Conservation (phyloP, 2,888 invertebrate species). For the Slavum lentiscoides region DNA sequence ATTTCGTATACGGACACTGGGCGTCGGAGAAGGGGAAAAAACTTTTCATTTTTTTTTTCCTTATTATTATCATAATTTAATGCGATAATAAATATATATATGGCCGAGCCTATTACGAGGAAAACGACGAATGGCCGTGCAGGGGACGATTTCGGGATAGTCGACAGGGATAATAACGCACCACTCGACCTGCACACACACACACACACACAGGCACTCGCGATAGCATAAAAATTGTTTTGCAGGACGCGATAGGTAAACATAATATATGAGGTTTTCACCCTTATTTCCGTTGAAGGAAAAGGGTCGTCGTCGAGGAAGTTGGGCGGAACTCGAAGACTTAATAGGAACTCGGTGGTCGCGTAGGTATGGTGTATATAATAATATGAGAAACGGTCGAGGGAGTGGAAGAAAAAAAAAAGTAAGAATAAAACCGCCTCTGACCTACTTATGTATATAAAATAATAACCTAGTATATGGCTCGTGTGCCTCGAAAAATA, state of each 20-base stretch:
- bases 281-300: not conserved
- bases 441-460: not conserved
- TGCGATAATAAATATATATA: not conserved
- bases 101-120: no score
- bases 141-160: not conserved
- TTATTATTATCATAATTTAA: no score
- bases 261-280: not conserved
- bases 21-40: no score
- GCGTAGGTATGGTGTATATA: not conserved
- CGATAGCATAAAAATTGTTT: no score
- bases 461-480: not conserved
- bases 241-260: not conserved
- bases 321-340: no score
- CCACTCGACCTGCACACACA: not conserved
- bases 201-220: not conserved
- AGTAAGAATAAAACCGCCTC: not conserved
- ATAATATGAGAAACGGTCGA: not conserved
- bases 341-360: not conserved
- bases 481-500: no score
- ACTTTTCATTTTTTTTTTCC: no score
- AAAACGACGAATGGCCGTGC: not conserved
- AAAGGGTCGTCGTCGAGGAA: not conserved
- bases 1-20: no score
- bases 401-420: not conserved
- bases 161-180: no score